phyloP scores from a whole-genome alignment of 2,888 invertebrate species.

The Ligdia adustata region DNA sequence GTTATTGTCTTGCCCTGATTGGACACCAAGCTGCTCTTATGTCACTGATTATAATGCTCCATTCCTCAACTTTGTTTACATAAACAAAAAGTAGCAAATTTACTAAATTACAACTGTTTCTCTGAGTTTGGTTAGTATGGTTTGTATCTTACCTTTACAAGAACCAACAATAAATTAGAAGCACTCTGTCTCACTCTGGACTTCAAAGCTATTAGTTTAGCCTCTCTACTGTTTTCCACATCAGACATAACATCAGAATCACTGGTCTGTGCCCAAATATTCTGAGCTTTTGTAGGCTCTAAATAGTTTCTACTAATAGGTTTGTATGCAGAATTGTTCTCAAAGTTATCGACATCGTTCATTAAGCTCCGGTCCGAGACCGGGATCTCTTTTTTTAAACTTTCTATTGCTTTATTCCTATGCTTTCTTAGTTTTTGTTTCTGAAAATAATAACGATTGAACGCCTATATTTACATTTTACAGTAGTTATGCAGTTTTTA shows the following conservation, averaged over 20 bases:
- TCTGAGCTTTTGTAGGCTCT: conserved; percentile 58
- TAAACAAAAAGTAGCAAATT: too few relatives aligned
- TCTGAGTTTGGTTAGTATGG: too few relatives aligned
- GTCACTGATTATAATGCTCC: too few relatives aligned
- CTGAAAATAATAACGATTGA: conserved; percentile 55
- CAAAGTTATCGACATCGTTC: conserved; percentile 72
- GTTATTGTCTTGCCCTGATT: too few relatives aligned
- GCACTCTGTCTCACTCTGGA: conserved; percentile 88
- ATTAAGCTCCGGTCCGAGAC: conserved; percentile 70
- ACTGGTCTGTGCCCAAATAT: conserved; percentile 78
- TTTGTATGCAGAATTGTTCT: conserved; percentile 66
- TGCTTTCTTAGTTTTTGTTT: conserved; percentile 79
- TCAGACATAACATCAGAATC: conserved; percentile 89
- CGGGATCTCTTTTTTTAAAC: conserved; percentile 75
- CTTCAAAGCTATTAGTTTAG: conserved; percentile 75
- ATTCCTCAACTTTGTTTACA: too few relatives aligned
- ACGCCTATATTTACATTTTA: too few relatives aligned
- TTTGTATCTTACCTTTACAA: conserved; percentile 82
- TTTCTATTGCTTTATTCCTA: conserved; percentile 74
- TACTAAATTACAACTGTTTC: too few relatives aligned
- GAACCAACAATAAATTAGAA: conserved; percentile 82
- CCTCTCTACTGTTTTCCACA: conserved; percentile 80
- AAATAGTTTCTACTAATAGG: conserved; percentile 67
- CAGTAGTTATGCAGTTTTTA: too few relatives aligned
- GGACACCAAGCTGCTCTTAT: too few relatives aligned